Conservation (phyloP, 2,113 vertebrate species). For the Xiphophorus couchianus region DNA sequence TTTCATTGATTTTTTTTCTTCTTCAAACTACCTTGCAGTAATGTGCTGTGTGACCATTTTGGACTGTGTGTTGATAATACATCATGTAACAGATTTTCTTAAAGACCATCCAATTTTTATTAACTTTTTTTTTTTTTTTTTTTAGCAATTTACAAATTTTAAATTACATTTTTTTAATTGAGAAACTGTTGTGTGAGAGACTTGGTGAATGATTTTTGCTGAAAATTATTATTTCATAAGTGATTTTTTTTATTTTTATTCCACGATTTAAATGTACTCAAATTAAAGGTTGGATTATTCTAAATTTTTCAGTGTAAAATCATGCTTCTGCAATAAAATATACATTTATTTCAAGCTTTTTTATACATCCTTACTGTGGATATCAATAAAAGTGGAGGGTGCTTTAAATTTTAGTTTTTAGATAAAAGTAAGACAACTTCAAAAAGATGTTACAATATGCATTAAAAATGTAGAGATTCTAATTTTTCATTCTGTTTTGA, state of each 20-base stretch:
- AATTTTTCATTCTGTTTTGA: slow-evolving; percentile 18
- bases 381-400: not conserved
- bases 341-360: not conserved
- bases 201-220: not conserved
- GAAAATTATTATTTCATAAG: not conserved
- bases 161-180: not conserved
- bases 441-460: not conserved
- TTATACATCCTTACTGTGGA: not conserved
- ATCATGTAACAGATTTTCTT: not conserved
- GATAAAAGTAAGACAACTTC: not conserved
- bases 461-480: not conserved
- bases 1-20: slow-evolving; percentile 19
- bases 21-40: slow-evolving; percentile 17
- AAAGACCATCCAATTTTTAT: slow-evolving; percentile 1
- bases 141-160: not conserved
- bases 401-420: not conserved
- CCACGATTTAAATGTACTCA: not conserved
- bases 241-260: not conserved
- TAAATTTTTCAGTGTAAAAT: not conserved
- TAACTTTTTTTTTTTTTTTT: not conserved
- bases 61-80: not conserved
- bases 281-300: not conserved
- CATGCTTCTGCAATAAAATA: not conserved
- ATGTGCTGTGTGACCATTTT: slow-evolving; percentile 12
- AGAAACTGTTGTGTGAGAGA: no score